Base-by-base conservation (phyloP, 2,888 invertebrate species). In the Cryptophagus acutangulus region DNA sequence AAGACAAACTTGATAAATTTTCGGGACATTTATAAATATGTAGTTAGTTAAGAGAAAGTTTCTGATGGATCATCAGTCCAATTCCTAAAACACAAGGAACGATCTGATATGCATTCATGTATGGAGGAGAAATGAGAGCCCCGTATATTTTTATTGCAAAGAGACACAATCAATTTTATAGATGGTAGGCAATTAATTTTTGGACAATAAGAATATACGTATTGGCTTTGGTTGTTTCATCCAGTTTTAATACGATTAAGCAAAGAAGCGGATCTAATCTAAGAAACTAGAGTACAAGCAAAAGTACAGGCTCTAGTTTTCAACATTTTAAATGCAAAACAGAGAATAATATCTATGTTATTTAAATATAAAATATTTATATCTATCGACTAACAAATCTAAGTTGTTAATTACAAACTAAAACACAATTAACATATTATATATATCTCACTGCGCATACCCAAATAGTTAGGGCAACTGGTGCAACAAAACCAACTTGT, bases 41-140 rank as follows among this genome's bases (percentile, higher is more conserved):
- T n/a, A n/a, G n/a, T n/a, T n/a, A n/a, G n/a, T n/a, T n/a, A n/a
- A n/a, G n/a, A n/a, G n/a, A n/a, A n/a, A n/a, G n/a, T n/a, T n/a
- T n/a, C 41, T 51, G 57, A 61, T 58, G 59, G 57, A 58, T 54
- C 46, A 17, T 43, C 40, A 46, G 24, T 31, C 31, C 15, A 15
- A 31, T 31, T 31, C 16, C 31, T 8, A 10, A 28, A 10, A 10
- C 12, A 9, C n/a, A 10, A 15, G 54, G 54, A 58, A 56, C 50
- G 45, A 42, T 55, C 51, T 59, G 63, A 63, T 63, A 62, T 63
- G n/a, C n/a, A n/a, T n/a, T n/a, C n/a, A n/a, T n/a, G 61, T 63
- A 51, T 57, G 25, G 25, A 39, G 37, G 33, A 35, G 40, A 25
- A 26, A 40, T 40, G 33, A 8, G 25, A 41, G 33, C 43, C 42